These are phyloP conservation scores for Stomatorhinus ivindoensis DNA, from an alignment of 2,113 vertebrate species.

Conservation along the genomic window DNA sequence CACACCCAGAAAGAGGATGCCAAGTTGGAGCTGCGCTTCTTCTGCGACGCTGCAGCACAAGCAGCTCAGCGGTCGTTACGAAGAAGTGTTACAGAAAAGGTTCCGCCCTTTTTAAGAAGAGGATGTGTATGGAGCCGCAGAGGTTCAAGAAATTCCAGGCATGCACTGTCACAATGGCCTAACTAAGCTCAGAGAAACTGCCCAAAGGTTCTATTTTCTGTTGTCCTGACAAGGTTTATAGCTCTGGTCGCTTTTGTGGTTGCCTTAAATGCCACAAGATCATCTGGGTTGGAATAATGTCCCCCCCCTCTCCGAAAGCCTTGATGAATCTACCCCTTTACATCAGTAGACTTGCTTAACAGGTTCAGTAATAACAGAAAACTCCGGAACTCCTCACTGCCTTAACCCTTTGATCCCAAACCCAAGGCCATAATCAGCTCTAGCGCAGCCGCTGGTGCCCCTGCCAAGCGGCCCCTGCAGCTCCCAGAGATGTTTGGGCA, in stretches of 20 bases:
- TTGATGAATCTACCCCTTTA: slow-evolving; percentile 44
- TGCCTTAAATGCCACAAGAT: neutral
- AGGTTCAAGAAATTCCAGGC: neutral
- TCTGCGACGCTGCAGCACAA: slow-evolving; percentile 21
- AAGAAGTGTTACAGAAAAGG: neutral
- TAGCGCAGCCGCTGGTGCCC: neutral
- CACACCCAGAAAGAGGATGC: slow-evolving; percentile 16
- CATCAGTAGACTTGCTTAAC: slow-evolving; percentile 38
- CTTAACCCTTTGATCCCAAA: slow-evolving; percentile 26
- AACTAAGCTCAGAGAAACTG: neutral
- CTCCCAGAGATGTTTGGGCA: slow-evolving; percentile 35
- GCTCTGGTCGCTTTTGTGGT: neutral
- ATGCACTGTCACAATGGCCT: neutral
- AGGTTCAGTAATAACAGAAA: slow-evolving; percentile 24
- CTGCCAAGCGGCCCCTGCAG: slow-evolving; percentile 22
- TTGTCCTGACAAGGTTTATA: neutral
- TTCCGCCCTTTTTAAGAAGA: neutral
- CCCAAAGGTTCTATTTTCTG: neutral
- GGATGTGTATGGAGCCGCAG: neutral
- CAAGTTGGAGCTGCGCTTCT: slow-evolving; percentile 1
- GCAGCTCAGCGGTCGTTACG: slow-evolving; percentile 17
- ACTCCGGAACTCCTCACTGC: neutral
- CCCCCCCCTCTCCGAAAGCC: slow-evolving; percentile 20
- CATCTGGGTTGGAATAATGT: neutral
- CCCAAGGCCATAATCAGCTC: slow-evolving; percentile 20